Conservation (phyloP, 1,140 invertebrate genomes). For the Sminthurides bifidus region DNA sequence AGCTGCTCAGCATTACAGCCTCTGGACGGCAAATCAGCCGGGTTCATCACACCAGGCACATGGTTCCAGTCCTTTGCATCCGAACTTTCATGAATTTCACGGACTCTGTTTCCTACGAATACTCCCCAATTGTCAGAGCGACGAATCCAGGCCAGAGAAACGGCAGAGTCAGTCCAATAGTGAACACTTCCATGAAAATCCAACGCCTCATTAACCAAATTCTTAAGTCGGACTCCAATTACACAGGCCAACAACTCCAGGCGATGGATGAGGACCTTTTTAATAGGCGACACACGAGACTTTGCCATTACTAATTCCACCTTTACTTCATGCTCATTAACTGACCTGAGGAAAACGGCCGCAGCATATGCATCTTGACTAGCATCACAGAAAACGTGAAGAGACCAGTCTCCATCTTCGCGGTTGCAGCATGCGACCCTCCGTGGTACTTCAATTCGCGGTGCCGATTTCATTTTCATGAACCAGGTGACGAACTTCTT, state of each 20-base stretch:
- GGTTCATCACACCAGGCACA: constrained; percentile 9
- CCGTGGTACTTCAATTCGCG: not conserved
- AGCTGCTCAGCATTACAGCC: constrained; percentile 1
- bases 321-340: not conserved
- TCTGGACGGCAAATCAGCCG: constrained; percentile 12
- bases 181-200: not conserved
- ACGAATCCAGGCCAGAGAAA: constrained; percentile 33
- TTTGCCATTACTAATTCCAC: constrained; percentile 8
- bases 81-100: constrained; percentile 20
- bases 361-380: constrained; percentile 21
- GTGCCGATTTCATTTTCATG: not conserved
- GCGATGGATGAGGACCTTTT: not conserved
- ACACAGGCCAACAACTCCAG: not conserved
- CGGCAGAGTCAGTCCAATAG: constrained; percentile 34
- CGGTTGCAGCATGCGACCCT: not conserved
- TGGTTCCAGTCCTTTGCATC: constrained; percentile 5
- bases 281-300: not conserved
- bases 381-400: constrained; percentile 27
- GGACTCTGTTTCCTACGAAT: constrained; percentile 28
- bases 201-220: not conserved
- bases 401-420: not conserved
- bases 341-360: constrained; percentile 8
- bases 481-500: not conserved
- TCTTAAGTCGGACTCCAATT: not conserved
- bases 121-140: constrained; percentile 21